Conservation (phyloP, 1,140 invertebrate genomes). For the Sycophila sp. region DNA sequence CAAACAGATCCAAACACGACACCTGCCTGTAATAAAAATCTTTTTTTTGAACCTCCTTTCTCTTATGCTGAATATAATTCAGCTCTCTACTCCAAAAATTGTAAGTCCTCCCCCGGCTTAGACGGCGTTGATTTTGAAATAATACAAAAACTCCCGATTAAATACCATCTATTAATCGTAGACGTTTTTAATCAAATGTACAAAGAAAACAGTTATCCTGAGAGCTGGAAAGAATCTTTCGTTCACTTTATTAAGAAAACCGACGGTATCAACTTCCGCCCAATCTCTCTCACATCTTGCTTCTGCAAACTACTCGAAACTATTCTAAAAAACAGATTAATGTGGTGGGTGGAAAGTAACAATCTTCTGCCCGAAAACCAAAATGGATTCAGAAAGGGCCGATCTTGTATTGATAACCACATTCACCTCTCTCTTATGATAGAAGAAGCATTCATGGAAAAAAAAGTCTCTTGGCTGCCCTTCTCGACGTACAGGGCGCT, state of each 20-base stretch:
- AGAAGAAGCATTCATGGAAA: neutral
- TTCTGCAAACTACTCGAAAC: constrained; percentile 36
- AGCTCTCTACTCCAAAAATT: neutral
- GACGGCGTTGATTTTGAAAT: constrained; percentile 3
- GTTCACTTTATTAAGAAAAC: constrained; percentile 32
- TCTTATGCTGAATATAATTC: neutral
- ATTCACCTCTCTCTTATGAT: constrained; percentile 8
- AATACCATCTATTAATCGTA: neutral
- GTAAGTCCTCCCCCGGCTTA: constrained; percentile 6
- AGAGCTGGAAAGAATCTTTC: constrained; percentile 17
- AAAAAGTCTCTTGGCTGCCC: neutral
- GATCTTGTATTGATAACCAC: constrained; percentile 30
- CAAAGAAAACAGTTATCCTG: neutral
- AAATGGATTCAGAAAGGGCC: neutral
- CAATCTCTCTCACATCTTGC: constrained; percentile 25
- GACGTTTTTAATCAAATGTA: constrained; percentile 15
- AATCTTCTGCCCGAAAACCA: constrained; percentile 8
- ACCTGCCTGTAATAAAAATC: neutral
- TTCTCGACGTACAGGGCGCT: constrained; percentile 35
- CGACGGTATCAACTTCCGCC: constrained; percentile 8
- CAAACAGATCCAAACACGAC: neutral
- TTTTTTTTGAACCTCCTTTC: neutral
- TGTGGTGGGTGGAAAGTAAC: constrained; percentile 33
- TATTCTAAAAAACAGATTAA: constrained; percentile 31
- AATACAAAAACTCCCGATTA: neutral